Percentiles rank a stretch among this genome's conserved stretches.
Evolutionary conservation across 2,113 vertebrate genomes (phyloP).

Genomic region (Athene cunicularia): DNA sequence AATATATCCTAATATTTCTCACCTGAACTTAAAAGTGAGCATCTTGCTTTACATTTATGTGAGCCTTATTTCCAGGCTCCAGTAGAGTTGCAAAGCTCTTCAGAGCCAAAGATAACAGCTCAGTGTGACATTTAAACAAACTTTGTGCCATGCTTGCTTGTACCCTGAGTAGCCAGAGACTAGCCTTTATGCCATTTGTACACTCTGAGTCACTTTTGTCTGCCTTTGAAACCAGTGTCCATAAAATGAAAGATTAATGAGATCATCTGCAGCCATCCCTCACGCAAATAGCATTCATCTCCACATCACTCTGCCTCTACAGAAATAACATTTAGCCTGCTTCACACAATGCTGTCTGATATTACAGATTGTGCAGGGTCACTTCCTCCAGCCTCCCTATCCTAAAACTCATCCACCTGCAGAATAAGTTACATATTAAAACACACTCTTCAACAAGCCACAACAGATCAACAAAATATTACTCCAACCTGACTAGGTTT

Average conservation of each 20-base stretch:
- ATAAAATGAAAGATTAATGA: slow-evolving; percentile 66
- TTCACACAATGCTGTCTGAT: slow-evolving; percentile 44
- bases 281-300: slow-evolving; percentile 14
- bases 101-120: neutral
- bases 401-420: neutral
- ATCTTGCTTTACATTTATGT: neutral
- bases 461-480: slow-evolving; percentile 25
- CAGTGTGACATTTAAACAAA: slow-evolving; percentile 20
- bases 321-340: slow-evolving; percentile 40
- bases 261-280: slow-evolving; percentile 9
- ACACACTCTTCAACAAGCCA: neutral
- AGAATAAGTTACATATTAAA: neutral
- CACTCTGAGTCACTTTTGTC: neutral
- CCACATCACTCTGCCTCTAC: slow-evolving; percentile 10
- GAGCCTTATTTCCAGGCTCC: neutral
- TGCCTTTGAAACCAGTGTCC: slow-evolving; percentile 39
- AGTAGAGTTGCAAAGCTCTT: neutral
- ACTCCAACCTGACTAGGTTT: neutral
- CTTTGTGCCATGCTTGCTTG: neutral
- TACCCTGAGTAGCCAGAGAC: neutral
- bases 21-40: neutral
- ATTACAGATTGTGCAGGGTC: neutral
- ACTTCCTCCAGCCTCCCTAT: slow-evolving; percentile 10
- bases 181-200: neutral
- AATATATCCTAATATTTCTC: neutral